Base-by-base conservation (phyloP, 2,113 vertebrate species). In the Atrichornis clamosus region DNA sequence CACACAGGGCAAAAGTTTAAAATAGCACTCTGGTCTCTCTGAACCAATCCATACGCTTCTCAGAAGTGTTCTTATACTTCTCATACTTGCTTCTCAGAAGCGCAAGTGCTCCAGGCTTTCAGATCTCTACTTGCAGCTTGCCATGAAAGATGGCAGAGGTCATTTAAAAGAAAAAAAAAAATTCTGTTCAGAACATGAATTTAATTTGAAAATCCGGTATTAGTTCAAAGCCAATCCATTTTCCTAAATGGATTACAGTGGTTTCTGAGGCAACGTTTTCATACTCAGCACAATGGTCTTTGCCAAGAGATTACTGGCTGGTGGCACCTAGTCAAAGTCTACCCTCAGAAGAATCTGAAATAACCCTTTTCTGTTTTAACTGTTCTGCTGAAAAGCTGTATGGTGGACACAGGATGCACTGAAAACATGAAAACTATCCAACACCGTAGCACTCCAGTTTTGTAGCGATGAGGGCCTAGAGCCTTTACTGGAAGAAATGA, bases 261-360 rank as follows among this genome's bases (percentile, higher is more conserved):
- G 87, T 87, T 95, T 96, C 80, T 92, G 67, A 88, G 49, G 76
- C 72, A 90, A 83, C 28, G 19, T 86, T 92, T 93, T 95, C 53
- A 93, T 67, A 90, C 41, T 63, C 33, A 8, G 52, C 73, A 70
- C 4, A 6, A 76, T 15, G 39, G 30, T 52, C 35, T 81, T 81
- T 87, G 80, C 89, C 68, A 75, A 75, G 44, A 46, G 68, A 92
- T 10, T 81, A 63, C 84, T 89, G 47, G 22, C 83, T 90, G 37
- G 72, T 83, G 42, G 64, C 55, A 90, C 47, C 55, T 78, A 70
- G 77, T 84, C 64, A 87, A 84, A 85, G 37, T 62, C 69, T 73
- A 79, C 58, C 67, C 44, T n/a, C 26, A 69, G 22, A 84, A 84
- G 12, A 85, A 83, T 73, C 13, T 44, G 32, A 88, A 94, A 83